A percentile compares a stretch with the other conserved stretches of the same genome.
Evolutionary conservation across 2,797 vertebrate genomes (phyloP).

Genomic region (Phrynocephalus forsythii): DNA sequence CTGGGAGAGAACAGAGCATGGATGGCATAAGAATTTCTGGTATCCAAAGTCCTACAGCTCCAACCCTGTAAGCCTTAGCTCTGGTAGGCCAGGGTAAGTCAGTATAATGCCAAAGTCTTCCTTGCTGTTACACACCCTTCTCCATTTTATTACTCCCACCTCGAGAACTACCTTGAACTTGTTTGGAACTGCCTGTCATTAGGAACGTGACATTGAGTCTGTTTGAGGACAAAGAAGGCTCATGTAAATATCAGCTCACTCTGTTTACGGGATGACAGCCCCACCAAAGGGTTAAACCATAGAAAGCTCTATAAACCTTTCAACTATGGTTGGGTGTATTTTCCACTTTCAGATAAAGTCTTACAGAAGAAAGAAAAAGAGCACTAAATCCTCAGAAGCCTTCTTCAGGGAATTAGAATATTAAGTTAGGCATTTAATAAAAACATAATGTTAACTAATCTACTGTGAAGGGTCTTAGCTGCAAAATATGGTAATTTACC

Average conservation of each 20-base stretch:
- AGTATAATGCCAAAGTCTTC: too few relatives aligned
- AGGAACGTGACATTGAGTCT: slow-evolving; percentile 55
- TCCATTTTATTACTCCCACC: neutral
- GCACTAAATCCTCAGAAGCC: slow-evolving; percentile 63
- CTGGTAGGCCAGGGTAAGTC: too few relatives aligned
- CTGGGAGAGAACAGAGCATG: too few relatives aligned
- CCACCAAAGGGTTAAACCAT: slow-evolving; percentile 57
- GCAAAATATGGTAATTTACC: slow-evolving; percentile 56
- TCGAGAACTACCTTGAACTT: neutral
- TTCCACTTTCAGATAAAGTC: slow-evolving; percentile 50
- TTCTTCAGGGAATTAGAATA: slow-evolving; percentile 70
- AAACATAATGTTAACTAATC: slow-evolving; percentile 74
- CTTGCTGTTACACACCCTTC: too few relatives aligned
- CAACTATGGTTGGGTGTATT: slow-evolving; percentile 57
- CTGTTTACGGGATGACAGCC: slow-evolving; percentile 59
- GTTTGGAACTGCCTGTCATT: slow-evolving; percentile 55
- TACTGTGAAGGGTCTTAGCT: slow-evolving; percentile 67
- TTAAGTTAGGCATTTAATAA: slow-evolving; percentile 71
- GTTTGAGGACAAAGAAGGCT: slow-evolving; percentile 45
- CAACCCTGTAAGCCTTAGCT: too few relatives aligned
- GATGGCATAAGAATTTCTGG: too few relatives aligned
- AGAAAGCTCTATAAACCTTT: slow-evolving; percentile 67
- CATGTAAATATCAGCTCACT: slow-evolving; percentile 56
- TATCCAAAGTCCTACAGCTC: too few relatives aligned
- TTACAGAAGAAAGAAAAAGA: slow-evolving; percentile 42